Conservation (phyloP, 2,113 vertebrate genomes). For the Zonotrichia leucophrys region DNA sequence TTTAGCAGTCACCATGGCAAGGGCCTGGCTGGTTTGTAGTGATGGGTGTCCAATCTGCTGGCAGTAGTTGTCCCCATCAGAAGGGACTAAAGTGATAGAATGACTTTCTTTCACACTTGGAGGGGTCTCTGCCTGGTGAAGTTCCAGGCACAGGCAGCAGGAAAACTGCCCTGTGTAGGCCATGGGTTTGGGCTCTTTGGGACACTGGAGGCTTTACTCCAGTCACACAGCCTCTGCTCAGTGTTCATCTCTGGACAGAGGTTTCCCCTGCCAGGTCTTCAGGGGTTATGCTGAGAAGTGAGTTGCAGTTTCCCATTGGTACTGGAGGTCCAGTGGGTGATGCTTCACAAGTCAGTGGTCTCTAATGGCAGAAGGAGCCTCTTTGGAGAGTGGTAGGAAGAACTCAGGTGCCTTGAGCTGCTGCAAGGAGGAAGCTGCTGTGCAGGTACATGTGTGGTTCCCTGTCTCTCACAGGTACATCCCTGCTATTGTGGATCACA, state of each 20-base stretch:
- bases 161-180: background rate
- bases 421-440: background rate
- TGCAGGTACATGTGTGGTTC: background rate
- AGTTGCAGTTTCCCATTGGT: background rate
- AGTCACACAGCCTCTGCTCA: background rate
- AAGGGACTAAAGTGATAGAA: background rate
- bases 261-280: background rate
- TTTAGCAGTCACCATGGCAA: background rate
- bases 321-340: background rate
- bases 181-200: background rate
- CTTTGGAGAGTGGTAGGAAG: background rate
- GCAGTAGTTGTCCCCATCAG: background rate
- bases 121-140: background rate
- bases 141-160: background rate
- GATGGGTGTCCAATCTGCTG: background rate
- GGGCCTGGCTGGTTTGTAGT: background rate
- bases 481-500: conserved; percentile 96
- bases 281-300: background rate
- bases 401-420: background rate
- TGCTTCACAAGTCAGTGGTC: background rate
- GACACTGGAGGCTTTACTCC: background rate
- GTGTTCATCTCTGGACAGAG: background rate
- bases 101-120: background rate
- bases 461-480: conserved; percentile 84
- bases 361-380: background rate